Evolutionary conservation across 2,113 vertebrate species (phyloP).

Genomic region (Phrynosoma platyrhinos): DNA sequence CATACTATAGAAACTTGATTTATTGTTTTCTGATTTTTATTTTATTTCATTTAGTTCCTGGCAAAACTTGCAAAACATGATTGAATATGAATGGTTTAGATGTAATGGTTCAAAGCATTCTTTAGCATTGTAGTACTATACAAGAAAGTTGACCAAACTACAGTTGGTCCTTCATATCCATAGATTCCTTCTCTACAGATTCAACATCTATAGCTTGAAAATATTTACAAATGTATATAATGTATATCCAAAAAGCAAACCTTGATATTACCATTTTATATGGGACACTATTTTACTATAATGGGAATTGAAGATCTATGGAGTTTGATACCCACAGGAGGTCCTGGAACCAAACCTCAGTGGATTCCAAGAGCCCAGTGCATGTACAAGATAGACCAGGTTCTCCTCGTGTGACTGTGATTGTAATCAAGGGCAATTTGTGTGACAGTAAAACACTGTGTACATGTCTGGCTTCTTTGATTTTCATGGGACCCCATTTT

Average conservation of each 20-base stretch:
- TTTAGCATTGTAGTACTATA: neutral
- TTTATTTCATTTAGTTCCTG: neutral
- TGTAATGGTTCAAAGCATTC: neutral
- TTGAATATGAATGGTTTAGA: neutral
- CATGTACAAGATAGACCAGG: neutral
- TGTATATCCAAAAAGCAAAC: too few species aligned
- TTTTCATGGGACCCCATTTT: neutral
- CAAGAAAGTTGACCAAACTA: neutral
- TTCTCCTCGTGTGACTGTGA: neutral
- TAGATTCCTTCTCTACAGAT: too few species aligned
- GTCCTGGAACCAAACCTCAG: too few species aligned
- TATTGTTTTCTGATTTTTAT: neutral
- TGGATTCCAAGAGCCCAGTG: too few species aligned
- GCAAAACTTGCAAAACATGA: neutral
- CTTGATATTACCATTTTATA: too few species aligned
- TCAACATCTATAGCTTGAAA: too few species aligned
- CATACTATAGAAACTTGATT: neutral
- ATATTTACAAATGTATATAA: too few species aligned
- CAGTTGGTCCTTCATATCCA: too few species aligned
- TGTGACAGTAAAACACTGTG: neutral
- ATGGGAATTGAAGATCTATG: too few species aligned
- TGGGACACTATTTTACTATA: too few species aligned
- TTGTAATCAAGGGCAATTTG: neutral
- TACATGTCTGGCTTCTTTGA: neutral
- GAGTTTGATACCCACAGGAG: too few species aligned